phyloP scores from a whole-genome alignment of 2,113 vertebrate genomes.

The Cygnus atratus region DNA sequence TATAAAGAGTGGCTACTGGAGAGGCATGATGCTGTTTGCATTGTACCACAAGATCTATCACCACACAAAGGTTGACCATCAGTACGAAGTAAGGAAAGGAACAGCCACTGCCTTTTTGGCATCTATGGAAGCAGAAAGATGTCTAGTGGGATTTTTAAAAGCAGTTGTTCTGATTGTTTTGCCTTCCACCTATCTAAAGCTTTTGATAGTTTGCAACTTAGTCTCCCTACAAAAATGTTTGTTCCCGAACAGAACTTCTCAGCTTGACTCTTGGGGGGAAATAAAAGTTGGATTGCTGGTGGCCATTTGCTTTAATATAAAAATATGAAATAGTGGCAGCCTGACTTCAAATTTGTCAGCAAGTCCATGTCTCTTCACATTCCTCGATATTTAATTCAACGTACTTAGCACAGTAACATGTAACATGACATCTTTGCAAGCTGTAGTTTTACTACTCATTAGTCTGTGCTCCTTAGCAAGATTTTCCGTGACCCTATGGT shows the following conservation, averaged over 20 bases:
- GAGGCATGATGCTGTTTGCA: background rate
- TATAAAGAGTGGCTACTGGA: fast-evolving
- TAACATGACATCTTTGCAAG: background rate
- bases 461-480: background rate
- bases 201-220: background rate
- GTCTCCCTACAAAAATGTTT: background rate
- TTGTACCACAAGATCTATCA: background rate
- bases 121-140: background rate
- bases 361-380: background rate
- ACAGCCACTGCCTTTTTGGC: background rate
- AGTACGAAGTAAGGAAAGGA: background rate
- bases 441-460: background rate
- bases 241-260: background rate
- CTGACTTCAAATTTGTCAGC: background rate
- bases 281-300: background rate
- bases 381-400: background rate
- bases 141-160: background rate
- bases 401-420: background rate
- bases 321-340: background rate
- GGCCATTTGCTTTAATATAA: background rate
- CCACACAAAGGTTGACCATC: background rate
- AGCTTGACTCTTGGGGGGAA: background rate
- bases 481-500: background rate
- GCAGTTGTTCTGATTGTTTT: background rate
- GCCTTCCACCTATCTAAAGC: background rate